phyloP scores from a whole-genome alignment of 2,797 vertebrate genomes.

The Tamandua tetradactyla region DNA sequence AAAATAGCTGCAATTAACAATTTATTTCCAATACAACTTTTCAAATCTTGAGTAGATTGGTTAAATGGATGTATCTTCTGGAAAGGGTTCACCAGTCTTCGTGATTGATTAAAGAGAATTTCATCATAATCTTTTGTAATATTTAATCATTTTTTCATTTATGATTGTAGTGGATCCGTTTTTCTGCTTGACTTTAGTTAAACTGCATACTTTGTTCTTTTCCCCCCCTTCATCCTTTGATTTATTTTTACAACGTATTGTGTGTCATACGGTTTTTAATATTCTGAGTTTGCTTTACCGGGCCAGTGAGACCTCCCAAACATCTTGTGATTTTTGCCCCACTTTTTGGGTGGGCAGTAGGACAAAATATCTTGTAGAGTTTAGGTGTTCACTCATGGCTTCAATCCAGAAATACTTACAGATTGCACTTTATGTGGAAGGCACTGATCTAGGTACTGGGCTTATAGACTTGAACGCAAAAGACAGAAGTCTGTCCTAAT shows the following conservation, averaged over 20 bases:
- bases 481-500: neutral
- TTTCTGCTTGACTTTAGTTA: neutral
- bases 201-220: neutral
- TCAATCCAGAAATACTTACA: too few species aligned
- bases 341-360: too few species aligned
- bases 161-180: neutral
- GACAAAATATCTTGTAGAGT: too few species aligned
- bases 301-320: too few species aligned
- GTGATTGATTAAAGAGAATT: slow-evolving; percentile 30
- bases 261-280: neutral
- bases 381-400: too few species aligned
- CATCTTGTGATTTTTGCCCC: too few species aligned
- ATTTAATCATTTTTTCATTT: neutral
- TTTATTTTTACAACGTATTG: neutral
- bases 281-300: too few species aligned
- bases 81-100: neutral
- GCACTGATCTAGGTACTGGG: too few species aligned
- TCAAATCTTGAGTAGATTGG: neutral
- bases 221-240: neutral
- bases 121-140: neutral
- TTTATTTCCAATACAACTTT: neutral
- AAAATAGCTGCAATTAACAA: neutral
- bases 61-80: neutral
- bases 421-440: too few species aligned
- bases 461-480: neutral